Conservation (phyloP, 2,888 invertebrate species). For the Cephus pulcher region DNA sequence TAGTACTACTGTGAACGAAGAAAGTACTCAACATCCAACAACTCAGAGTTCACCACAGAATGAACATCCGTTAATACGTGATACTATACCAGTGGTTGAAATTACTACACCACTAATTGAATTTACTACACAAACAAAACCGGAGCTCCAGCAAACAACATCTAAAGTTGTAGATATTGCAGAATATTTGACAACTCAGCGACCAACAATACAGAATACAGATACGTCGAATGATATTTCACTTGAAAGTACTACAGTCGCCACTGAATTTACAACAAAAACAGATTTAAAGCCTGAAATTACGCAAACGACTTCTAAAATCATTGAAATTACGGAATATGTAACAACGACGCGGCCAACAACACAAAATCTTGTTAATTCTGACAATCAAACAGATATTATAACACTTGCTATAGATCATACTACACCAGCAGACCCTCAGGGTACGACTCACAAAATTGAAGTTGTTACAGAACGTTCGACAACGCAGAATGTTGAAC, state of each 20-base stretch:
- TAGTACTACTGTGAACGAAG: too few relatives aligned
- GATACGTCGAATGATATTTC: too few relatives aligned
- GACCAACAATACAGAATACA: too few relatives aligned
- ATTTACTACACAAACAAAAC: background rate
- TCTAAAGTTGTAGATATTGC: background rate
- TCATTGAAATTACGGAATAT: slow-evolving; percentile 14
- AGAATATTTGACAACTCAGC: background rate
- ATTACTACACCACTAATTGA: background rate
- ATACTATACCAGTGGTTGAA: background rate
- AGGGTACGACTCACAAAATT: slow-evolving; percentile 16
- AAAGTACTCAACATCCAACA: too few relatives aligned
- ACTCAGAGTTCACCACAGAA: too few relatives aligned
- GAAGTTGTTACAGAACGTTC: slow-evolving; percentile 1
- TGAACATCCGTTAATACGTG: too few relatives aligned
- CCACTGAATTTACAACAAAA: background rate
- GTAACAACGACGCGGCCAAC: slow-evolving; percentile 16
- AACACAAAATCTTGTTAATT: background rate
- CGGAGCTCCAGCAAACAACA: background rate
- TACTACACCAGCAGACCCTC: slow-evolving; percentile 11
- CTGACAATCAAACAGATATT: slow-evolving; percentile 7
- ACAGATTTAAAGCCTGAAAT: slow-evolving; percentile 1
- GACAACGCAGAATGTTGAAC: background rate
- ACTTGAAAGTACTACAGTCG: too few relatives aligned
- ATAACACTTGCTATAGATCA: slow-evolving; percentile 5
- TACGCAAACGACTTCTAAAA: background rate